Percentiles rank a stretch among this genome's conserved stretches.
Evolutionary conservation across 2,888 invertebrate genomes (phyloP).

Genomic region (Anoncus sp.): DNA sequence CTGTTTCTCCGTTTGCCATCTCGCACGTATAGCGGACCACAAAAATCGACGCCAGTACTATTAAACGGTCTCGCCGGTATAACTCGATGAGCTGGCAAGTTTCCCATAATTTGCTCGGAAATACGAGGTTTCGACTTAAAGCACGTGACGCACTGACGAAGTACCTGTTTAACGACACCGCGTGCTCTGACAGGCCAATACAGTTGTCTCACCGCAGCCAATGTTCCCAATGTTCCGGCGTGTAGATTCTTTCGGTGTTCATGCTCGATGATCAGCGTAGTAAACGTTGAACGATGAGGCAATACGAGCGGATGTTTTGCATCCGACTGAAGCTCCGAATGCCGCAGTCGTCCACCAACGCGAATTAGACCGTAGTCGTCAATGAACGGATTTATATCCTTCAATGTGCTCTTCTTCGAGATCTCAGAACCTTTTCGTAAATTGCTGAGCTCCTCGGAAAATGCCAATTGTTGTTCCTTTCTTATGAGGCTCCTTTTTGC

Average conservation of each 20-base stretch:
- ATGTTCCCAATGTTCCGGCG: constrained; percentile 33
- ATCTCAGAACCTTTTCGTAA: not conserved
- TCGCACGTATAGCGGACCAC: constrained; percentile 68
- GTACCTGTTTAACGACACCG: constrained; percentile 10
- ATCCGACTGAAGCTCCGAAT: constrained; percentile 28
- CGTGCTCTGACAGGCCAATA: constrained; percentile 53
- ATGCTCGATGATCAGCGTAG: constrained; percentile 31
- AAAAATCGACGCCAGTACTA: too few relatives aligned
- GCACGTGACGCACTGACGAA: constrained; percentile 63
- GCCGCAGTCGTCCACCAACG: constrained; percentile 28
- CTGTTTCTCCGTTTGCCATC: constrained; percentile 57
- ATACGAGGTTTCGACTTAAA: constrained; percentile 57
- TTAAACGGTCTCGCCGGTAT: constrained; percentile 67
- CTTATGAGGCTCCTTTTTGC: constrained; percentile 1
- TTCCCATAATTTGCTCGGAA: constrained; percentile 68
- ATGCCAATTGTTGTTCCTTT: constrained; percentile 10
- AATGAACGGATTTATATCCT: constrained; percentile 30
- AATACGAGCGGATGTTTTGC: constrained; percentile 39
- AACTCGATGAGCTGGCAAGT: constrained; percentile 69
- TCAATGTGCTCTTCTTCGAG: not conserved
- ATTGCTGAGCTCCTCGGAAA: constrained; percentile 10
- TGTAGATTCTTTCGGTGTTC: constrained; percentile 47
- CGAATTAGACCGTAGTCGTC: constrained; percentile 12
- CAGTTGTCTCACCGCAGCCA: constrained; percentile 26
- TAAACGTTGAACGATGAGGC: constrained; percentile 2